phyloP scores from a whole-genome alignment of 2,888 invertebrate genomes.

The Oxytorus armatus region DNA sequence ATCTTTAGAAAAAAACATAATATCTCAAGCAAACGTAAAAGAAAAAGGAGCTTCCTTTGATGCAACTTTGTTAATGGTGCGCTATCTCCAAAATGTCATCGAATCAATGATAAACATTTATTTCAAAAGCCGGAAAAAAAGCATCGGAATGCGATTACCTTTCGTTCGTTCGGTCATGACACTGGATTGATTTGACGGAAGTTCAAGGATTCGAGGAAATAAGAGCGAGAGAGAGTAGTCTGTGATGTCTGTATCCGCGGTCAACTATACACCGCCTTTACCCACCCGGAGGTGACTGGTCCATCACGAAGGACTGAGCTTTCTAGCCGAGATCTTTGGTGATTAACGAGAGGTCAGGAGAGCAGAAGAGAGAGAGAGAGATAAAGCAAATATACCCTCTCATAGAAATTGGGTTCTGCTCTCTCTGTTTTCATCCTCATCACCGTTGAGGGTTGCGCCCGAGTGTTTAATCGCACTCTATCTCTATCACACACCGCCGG shows the following conservation, averaged over 20 bases:
- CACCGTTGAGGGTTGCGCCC: slow-evolving; percentile 50
- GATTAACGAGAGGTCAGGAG: slow-evolving; percentile 83
- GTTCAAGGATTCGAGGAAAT: slow-evolving; percentile 56
- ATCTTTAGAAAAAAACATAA: too few relatives aligned
- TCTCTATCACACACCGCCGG: slow-evolving; percentile 41
- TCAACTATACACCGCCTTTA: slow-evolving; percentile 83
- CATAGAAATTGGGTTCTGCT: slow-evolving; percentile 61
- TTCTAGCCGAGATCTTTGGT: slow-evolving; percentile 81
- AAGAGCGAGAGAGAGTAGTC: slow-evolving; percentile 41
- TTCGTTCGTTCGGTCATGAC: slow-evolving; percentile 10
- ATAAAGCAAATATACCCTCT: slow-evolving; percentile 64
- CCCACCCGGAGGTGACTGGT: slow-evolving; percentile 71
- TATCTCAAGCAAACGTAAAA: too few relatives aligned
- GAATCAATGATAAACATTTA: too few relatives aligned
- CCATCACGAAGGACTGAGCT: slow-evolving; percentile 67
- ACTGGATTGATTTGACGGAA: slow-evolving; percentile 52
- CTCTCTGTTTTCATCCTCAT: slow-evolving; percentile 38
- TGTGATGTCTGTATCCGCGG: slow-evolving; percentile 79
- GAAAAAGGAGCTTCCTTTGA: too few relatives aligned
- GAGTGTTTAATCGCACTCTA: slow-evolving; percentile 48
- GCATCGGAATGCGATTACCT: slow-evolving; percentile 46
- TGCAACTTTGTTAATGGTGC: too few relatives aligned
- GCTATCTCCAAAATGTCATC: too few relatives aligned
- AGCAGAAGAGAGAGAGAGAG: slow-evolving; percentile 30
- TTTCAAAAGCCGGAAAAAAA: too few relatives aligned